These are phyloP conservation scores for Epistrophe eligans DNA, from an alignment of 2,888 invertebrate genomes.

Conservation along the genomic window DNA sequence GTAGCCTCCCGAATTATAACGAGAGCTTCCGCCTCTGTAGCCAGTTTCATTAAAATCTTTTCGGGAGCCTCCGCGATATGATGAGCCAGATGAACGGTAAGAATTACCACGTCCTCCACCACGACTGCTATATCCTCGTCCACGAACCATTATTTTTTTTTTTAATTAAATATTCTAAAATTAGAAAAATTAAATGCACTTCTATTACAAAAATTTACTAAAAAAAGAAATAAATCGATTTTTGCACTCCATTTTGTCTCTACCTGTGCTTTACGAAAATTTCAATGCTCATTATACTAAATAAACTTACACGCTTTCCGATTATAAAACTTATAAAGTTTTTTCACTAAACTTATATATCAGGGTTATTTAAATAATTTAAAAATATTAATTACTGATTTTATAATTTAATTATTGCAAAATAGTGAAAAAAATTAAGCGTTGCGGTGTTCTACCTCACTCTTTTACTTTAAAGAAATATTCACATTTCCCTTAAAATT, in stretches of 20 bases:
- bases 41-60: conserved; percentile 80
- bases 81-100: conserved; percentile 79
- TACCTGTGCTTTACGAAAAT: background rate
- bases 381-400: background rate
- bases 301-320: conserved; percentile 8
- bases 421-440: conserved; percentile 1
- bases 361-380: background rate
- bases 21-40: conserved; percentile 77
- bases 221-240: conserved; percentile 18
- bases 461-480: background rate
- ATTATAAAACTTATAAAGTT: background rate
- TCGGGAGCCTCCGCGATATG: conserved; percentile 80
- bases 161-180: conserved; percentile 7
- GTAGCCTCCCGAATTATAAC: conserved; percentile 78
- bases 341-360: background rate
- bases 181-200: background rate
- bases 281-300: background rate
- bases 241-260: conserved; percentile 22
- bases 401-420: background rate
- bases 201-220: background rate
- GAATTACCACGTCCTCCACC: conserved; percentile 79
- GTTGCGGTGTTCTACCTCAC: conserved; percentile 3
- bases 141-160: conserved; percentile 78
- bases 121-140: conserved; percentile 79
- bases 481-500: background rate